Base-by-base conservation (phyloP, 2,113 vertebrate genomes). In the Rallus limicola region DNA sequence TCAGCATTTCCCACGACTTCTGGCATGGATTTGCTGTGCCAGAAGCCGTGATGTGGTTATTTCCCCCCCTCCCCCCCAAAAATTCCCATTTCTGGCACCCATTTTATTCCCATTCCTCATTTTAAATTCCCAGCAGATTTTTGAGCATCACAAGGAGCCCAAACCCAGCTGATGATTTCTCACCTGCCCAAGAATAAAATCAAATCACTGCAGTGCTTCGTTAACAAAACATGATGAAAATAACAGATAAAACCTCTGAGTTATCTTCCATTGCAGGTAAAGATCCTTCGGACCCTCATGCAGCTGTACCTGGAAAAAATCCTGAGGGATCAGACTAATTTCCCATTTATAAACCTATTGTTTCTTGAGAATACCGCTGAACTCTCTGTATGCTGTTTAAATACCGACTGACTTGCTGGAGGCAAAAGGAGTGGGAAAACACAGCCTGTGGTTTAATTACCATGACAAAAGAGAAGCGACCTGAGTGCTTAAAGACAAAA, bases 121-220 rank as follows among this genome's bases (percentile, higher is more conserved):
- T 34, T 34, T 60, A 34, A 18, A 60, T 1, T 1, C 0, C 2
- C 8, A 0, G 3, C 0, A 0, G n/a, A 4, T 13, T 92, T 91
- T 21, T 60, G 10, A 2, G 1, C 33, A 2, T 59, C 48, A 0
- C 53, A 3, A 0, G 9, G 33, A 88, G 20, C 12, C 26, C 46
- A 15, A 26, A 24, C 10, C 4, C 40, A 17, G 3, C 5, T 56
- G 14, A 1, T 0, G 11, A 2, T 5, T 13, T 10, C 40, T 6
- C 11, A 17, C 0, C 1, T 8, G 38, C 20, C 1, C 1, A 21
- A 46, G 64, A 71, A 78, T 56, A 62, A 87, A 82, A 72, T 14
- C 11, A 23, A 92, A 85, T 79, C 28, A 40, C 10, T 2, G 16
- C 78, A 64, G 25, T 1, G 2, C 28, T 71, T 72, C 7, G 8